Evolutionary conservation across 2,797 vertebrate species (phyloP).

Genomic region (Phoebastria nigripes): DNA sequence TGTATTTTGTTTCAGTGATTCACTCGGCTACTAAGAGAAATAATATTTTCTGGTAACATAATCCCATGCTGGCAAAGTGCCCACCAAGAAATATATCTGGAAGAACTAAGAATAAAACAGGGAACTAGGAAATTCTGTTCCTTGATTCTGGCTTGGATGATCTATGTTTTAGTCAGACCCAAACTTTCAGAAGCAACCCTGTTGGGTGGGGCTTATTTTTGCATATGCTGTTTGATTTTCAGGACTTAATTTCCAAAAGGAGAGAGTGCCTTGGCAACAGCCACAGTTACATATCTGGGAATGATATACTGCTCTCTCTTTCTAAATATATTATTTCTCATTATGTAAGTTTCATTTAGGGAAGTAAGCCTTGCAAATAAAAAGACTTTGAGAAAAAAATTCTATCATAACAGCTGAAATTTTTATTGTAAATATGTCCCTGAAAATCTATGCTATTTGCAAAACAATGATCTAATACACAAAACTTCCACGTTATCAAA

Average conservation of each 20-base stretch:
- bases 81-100: not conserved
- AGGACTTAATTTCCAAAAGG: not conserved
- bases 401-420: not conserved
- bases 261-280: not conserved
- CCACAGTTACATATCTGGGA: not conserved
- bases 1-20: not conserved
- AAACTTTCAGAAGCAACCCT: not conserved
- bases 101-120: not conserved
- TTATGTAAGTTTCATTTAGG: not conserved
- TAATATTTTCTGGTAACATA: not conserved
- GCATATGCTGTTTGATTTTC: not conserved
- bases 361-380: not conserved
- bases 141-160: not conserved
- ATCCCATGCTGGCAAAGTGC: not conserved
- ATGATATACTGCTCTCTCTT: not conserved
- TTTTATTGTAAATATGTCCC: not conserved
- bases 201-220: not conserved
- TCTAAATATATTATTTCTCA: not conserved
- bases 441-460: not conserved
- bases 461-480: not conserved
- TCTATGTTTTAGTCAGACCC: not conserved
- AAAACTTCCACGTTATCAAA: not conserved
- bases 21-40: not conserved
- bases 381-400: not conserved
- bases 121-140: not conserved